A percentile compares a stretch with the other conserved stretches of the same genome.
Evolutionary conservation across 2,888 invertebrate species (phyloP).

Genomic region (Idaea aversata): DNA sequence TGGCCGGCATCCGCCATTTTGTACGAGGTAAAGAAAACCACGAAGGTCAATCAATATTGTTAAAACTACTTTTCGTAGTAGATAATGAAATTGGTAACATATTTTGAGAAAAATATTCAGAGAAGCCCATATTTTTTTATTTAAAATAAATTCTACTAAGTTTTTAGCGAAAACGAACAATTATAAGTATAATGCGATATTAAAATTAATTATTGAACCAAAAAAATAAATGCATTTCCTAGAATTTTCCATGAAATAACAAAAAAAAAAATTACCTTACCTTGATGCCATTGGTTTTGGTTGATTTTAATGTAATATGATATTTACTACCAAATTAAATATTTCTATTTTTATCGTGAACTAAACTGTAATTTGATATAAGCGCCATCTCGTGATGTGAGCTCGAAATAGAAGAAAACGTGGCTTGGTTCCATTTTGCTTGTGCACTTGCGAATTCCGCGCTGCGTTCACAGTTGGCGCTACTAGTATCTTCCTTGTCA

Average conservation of each 20-base stretch:
- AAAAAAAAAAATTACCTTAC: neutral
- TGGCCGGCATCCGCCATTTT: slow-evolving; percentile 24
- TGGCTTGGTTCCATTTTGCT: slow-evolving; percentile 13
- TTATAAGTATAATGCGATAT: neutral
- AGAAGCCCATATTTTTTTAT: neutral
- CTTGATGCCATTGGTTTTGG: neutral
- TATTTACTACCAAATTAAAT: neutral
- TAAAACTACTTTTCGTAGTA: neutral
- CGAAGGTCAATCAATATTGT: slow-evolving; percentile 14
- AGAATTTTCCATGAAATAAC: neutral
- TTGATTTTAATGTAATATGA: neutral
- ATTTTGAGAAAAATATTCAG: neutral
- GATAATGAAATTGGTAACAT: neutral
- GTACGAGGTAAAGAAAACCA: slow-evolving; percentile 18
- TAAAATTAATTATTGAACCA: neutral
- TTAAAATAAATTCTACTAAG: neutral
- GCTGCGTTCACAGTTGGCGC: slow-evolving; percentile 23
- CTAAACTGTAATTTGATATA: slow-evolving; percentile 19
- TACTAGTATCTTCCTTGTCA: slow-evolving; percentile 13
- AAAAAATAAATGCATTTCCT: neutral
- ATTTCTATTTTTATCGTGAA: slow-evolving; percentile 3
- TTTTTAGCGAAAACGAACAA: neutral
- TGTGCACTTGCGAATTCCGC: slow-evolving; percentile 20
- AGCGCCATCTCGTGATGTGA: slow-evolving; percentile 34
- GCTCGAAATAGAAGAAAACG: slow-evolving; percentile 17